Evolutionary conservation across 2,888 invertebrate species (phyloP), one percentile per base, ranked within the genome.

Genomic region (Stenodema calcarata): DNA sequence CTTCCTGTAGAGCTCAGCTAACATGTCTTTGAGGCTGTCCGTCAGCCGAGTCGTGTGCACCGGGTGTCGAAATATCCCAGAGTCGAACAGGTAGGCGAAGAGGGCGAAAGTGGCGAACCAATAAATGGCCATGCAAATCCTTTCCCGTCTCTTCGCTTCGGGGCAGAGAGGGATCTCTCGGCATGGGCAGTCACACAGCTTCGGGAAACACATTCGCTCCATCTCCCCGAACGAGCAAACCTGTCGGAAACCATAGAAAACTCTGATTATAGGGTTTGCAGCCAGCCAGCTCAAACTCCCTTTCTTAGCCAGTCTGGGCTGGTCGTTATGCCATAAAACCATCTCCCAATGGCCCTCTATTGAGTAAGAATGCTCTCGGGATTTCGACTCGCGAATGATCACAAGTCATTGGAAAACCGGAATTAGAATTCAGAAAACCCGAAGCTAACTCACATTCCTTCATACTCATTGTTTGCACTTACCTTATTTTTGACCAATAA

Each of bases 151-250:
- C 27, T 44, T 84, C n/a, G 70, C 75, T 18, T 44, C 44, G 16
- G 23, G 44, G 18, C 73, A 70, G 18, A 84, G 42, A 16, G 84
- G 73, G 41, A 73, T 42, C 12, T 73, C 73, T 1, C 73, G 70
- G 70, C 23, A 23, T 14, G 84, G 84, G 54, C 84, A 84, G 84
- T 84, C 73, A 47, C 84, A 84, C 30, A 84, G 41, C 47, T 75
- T 84, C 1, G 84, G 84, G 44, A 84, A 84, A 16, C 84, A 84
- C 73, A 84, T 28, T 16, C 75, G 84, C 23, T 84, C 84, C 84
- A 84, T 84, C 44, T 84, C 84, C 1, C 35, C 28, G 28, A 30
- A 84, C 14, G 73, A 42, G 84, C 84, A 84, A 23, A 84, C 73
- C 84, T 84, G 73, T 9, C 41, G 28, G 44, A 4, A 4, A 4